A percentile compares a stretch with the other conserved stretches of the same genome.
phyloP scores from a whole-genome alignment of 2,113 vertebrate species.

The Rhabdornis inornatus region DNA sequence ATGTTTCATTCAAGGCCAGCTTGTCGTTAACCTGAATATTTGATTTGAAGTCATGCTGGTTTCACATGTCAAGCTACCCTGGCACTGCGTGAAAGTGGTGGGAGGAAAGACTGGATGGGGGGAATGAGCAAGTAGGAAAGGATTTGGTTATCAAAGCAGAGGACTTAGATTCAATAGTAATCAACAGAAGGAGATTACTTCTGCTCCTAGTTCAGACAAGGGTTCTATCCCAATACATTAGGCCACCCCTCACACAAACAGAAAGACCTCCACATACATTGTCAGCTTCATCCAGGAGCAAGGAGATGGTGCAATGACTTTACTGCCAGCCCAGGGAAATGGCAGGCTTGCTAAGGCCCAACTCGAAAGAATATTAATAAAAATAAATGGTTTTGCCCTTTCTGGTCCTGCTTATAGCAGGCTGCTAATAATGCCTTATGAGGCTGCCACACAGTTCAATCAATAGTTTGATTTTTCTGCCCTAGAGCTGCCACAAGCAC shows the following conservation, averaged over 20 bases:
- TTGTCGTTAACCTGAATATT: neutral
- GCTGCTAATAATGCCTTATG: conserved; percentile 36
- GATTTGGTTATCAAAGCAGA: conserved; percentile 18
- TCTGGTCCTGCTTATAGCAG: neutral
- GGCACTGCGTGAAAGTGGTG: neutral
- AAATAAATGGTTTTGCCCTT: conserved; percentile 1
- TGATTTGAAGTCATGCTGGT: neutral
- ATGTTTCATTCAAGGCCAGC: conserved; percentile 28
- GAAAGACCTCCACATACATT: neutral
- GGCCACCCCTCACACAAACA: neutral
- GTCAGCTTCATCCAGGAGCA: neutral
- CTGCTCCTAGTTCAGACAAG: neutral
- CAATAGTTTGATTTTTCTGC: conserved; percentile 70
- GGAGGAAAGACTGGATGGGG: neutral
- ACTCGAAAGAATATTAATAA: conserved; percentile 17
- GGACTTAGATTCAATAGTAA: conserved; percentile 1
- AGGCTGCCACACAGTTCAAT: conserved; percentile 29
- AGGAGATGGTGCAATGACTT: neutral
- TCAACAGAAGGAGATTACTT: neutral
- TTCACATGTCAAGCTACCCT: neutral
- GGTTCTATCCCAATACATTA: neutral
- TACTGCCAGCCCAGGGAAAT: neutral
- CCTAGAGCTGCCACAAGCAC: conserved; percentile 28
- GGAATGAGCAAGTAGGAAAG: neutral
- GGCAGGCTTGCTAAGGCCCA: neutral